Evolutionary conservation across 2,888 invertebrate genomes (phyloP), one percentile per base, ranked within the genome.

Genomic region (Emmelina monodactyla): DNA sequence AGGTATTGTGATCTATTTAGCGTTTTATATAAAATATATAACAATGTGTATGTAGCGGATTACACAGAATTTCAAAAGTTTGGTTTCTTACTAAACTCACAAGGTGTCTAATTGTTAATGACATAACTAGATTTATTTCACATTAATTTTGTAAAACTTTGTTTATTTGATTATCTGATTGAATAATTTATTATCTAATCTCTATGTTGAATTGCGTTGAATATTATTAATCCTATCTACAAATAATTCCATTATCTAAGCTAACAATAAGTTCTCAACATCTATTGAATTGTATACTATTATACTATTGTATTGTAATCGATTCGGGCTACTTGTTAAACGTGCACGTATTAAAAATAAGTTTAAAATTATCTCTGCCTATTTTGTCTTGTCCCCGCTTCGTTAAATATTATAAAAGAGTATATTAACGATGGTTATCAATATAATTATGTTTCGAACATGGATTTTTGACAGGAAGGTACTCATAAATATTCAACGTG

Each of bases 301-400:
- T 25, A 25, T 9, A 25, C 25, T 25, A 25, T 9, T 25, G 4
- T 14, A 62, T 66, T 58, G 36, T 42, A 56, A 40, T 49, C 50
- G 47, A 60, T 61, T 64, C 61, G 57, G 57, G 72, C 71, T 76
- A 80, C 80, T 79, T 55, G 79, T 79, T 80, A 80, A 75, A 56
- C 75, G 76, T 79, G 79, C 79, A 80, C 78, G 70, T 60, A 65
- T 62, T 64, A 47, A 72, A 64, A n/a, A n/a, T n/a, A n/a, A n/a
- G n/a, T n/a, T 68, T 69, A 71, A 55, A 50, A 42, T 45, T 40
- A 40, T 39, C 39, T 40, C 44, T 41, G n/a, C n/a, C n/a, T n/a
- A 29, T 50, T 49, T 54, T 46, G n/a, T 39, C 40, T 42, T 31
- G 13, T 11, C 19, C 11, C 15, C 11, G 10, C n/a, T 15, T 10